Conservation (phyloP, 2,113 vertebrate species). For the Euleptes europaea region DNA sequence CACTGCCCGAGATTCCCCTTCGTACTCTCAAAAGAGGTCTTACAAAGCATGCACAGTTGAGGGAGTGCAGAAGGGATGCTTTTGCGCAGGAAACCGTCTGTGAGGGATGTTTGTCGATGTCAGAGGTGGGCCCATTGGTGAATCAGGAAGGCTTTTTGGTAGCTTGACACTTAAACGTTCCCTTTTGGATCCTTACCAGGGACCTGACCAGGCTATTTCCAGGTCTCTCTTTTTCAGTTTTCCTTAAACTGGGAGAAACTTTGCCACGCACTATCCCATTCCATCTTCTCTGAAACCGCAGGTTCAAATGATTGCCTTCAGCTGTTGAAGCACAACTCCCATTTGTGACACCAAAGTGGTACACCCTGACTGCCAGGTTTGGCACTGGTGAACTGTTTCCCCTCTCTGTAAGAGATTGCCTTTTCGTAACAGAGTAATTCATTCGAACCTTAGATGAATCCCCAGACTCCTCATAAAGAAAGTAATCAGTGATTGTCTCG, state of each 20-base stretch:
- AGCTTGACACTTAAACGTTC: background rate
- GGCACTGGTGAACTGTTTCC: background rate
- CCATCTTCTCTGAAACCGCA: background rate
- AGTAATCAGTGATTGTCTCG: background rate
- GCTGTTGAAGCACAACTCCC: background rate
- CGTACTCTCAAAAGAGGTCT: background rate
- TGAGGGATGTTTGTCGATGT: background rate
- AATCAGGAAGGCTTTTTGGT: background rate
- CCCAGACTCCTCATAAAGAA: background rate
- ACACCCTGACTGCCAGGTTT: constrained; percentile 9
- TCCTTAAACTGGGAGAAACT: background rate
- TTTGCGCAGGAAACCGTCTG: background rate
- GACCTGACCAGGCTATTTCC: too few relatives aligned
- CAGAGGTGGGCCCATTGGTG: background rate
- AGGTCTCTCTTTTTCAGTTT: too few relatives aligned
- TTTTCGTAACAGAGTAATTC: background rate
- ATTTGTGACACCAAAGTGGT: background rate
- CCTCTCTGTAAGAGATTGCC: background rate
- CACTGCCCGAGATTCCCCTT: background rate
- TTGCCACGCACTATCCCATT: background rate
- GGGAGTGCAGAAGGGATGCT: background rate
- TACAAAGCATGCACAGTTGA: background rate
- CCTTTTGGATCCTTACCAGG: background rate
- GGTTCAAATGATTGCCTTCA: background rate
- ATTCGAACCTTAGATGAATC: background rate